Percentiles rank a stretch among this genome's conserved stretches.
phyloP scores from a whole-genome alignment of 2,113 vertebrate genomes.

The Solea solea region DNA sequence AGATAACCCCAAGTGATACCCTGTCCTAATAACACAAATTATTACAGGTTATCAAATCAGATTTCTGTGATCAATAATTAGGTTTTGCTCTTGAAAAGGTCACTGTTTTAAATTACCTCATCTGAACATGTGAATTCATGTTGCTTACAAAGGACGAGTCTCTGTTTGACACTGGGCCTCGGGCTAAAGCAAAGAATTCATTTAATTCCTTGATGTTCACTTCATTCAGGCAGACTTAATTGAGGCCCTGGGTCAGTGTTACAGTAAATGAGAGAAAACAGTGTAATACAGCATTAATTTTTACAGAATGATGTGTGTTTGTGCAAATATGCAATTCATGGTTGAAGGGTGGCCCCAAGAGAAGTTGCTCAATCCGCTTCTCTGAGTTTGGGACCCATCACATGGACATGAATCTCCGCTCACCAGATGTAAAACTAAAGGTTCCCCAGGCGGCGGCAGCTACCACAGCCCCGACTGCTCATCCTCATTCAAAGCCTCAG shows the following conservation, averaged over 20 bases:
- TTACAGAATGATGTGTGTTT: conserved; percentile 38
- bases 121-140: conserved; percentile 56
- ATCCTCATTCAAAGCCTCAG: conserved; percentile 45
- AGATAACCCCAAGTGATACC: too few relatives aligned
- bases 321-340: conserved; percentile 57
- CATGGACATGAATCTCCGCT: conserved; percentile 34
- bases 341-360: neutral
- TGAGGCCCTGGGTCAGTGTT: conserved; percentile 54
- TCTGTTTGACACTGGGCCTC: conserved; percentile 45
- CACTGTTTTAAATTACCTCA: conserved; percentile 51
- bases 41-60: neutral
- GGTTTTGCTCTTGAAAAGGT: conserved; percentile 22
- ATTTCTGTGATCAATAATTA: conserved; percentile 33
- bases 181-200: conserved; percentile 57
- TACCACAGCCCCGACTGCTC: conserved; percentile 34
- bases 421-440: conserved; percentile 38
- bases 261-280: conserved; percentile 51
- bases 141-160: conserved; percentile 51
- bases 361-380: conserved; percentile 17
- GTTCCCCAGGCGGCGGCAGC: conserved; percentile 22
- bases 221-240: conserved; percentile 46
- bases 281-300: conserved; percentile 42
- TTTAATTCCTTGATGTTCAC: conserved; percentile 49
- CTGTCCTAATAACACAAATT: too few relatives aligned
- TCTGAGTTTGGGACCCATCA: conserved; percentile 24